Evolutionary conservation across 1,140 invertebrate species (phyloP), one percentile per base, ranked within the genome.

Genomic region (Drosophila parabipectinata): DNA sequence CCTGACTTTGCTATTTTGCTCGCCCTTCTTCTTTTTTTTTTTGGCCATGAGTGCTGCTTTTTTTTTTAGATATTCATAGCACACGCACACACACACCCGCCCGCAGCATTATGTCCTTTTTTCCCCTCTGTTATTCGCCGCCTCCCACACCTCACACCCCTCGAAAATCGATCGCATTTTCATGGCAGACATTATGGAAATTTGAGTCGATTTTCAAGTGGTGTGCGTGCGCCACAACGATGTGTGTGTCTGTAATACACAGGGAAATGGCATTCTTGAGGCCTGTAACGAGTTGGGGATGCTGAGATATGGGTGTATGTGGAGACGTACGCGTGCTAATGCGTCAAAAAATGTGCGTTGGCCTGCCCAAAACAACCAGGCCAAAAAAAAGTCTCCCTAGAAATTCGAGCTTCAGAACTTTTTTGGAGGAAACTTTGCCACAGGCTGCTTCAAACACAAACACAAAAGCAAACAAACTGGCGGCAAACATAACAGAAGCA

Each of bases 121-220:
- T 80, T 59, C 44, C 52, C n/a, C 24, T 52, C 24, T 21, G 63
- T 26, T 66, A 44, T 73, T 55, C 54, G 44, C 45, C 57, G 37
- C 69, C 71, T 71, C 63, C 37, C 47, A 32, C 53, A 26, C 10
- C 52, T 2, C 47, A 28, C 5, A 28, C 26, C 7, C 12, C 48
- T 79, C 64, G 76, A 88, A 88, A 88, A 88, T 88, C 83, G 83
- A 88, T 88, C 83, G 83, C 79, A 88, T 88, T 88, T 88, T 88
- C 83, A 88, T 88, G 79, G 83, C 79, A 88, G 76, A 88, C 83
- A 88, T 88, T 88, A 88, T 88, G 83, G 83, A 88, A 88, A 88
- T 88, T 88, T 77, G 83, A 88, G 83, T 88, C 79, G 76, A 78
- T 89, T 67, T 66, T 88, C 72, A 78, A 80, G 78, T 75, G 78